A percentile compares a stretch with the other conserved stretches of the same genome.
These are phyloP conservation scores for Nomada fabriciana DNA, from an alignment of 2,888 invertebrate genomes.

Conservation along the genomic window DNA sequence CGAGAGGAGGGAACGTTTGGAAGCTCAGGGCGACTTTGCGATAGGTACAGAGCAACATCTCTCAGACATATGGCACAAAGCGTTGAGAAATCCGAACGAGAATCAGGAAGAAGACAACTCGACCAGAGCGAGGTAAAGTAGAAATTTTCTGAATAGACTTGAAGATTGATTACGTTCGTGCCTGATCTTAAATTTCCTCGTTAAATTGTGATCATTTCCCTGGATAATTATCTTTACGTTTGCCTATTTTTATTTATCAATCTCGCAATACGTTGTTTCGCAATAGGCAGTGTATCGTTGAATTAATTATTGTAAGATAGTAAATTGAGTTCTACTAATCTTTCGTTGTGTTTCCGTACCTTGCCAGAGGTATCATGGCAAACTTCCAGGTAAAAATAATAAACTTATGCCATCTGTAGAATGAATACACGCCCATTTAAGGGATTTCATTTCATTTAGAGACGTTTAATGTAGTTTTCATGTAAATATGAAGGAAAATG, in stretches of 20 bases:
- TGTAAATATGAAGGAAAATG: neutral
- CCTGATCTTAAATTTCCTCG: neutral
- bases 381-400: constrained; percentile 82
- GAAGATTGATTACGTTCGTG: no score
- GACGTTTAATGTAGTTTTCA: neutral
- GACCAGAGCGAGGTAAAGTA: constrained; percentile 73
- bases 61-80: constrained; percentile 84
- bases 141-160: neutral
- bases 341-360: constrained; percentile 62
- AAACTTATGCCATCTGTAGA: constrained; percentile 50
- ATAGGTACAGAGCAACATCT: constrained; percentile 82
- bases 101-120: constrained; percentile 65
- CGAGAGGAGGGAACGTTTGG: constrained; percentile 83
- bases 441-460: constrained; percentile 22
- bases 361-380: constrained; percentile 82
- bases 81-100: constrained; percentile 79
- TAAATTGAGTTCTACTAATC: constrained; percentile 56
- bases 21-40: constrained; percentile 81
- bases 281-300: constrained; percentile 38
- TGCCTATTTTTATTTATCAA: neutral
- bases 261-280: neutral
- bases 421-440: constrained; percentile 15
- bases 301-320: constrained; percentile 19
- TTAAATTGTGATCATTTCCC: neutral
- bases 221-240: neutral